Conservation (phyloP, 2,797 vertebrate genomes). For the Anabas testudineus region DNA sequence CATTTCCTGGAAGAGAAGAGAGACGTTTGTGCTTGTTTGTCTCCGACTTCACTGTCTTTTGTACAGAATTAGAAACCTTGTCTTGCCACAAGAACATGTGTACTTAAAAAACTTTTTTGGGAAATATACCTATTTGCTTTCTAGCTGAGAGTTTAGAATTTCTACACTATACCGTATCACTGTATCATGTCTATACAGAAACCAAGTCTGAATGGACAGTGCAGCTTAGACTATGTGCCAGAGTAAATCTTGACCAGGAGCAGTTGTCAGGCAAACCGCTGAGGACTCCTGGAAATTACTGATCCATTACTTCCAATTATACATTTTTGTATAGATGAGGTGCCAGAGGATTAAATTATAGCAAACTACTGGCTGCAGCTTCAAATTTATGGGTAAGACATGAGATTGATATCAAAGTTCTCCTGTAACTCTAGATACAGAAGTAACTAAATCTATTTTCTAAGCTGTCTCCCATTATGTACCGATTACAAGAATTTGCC, state of each 20-base stretch:
- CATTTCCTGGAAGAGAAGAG: neutral
- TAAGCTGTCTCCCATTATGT: neutral
- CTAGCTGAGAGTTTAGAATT: neutral
- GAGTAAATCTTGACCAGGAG: slow-evolving; percentile 4
- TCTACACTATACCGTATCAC: no score
- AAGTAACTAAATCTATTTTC: neutral
- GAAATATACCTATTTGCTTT: neutral
- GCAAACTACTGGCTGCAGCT: neutral
- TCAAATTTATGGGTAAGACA: neutral
- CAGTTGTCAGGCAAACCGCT: neutral
- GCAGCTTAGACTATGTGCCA: neutral
- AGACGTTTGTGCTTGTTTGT: neutral
- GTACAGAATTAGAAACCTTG: neutral
- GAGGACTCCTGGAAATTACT: neutral
- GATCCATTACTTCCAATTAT: no score
- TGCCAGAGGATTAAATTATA: no score
- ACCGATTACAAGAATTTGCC: neutral
- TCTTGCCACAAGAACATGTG: neutral
- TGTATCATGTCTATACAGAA: no score
- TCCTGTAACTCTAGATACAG: neutral
- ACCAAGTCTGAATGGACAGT: neutral
- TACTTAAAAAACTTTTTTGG: neutral
- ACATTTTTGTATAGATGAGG: neutral
- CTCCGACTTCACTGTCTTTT: neutral
- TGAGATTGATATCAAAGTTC: neutral